Evolutionary conservation across 1,140 invertebrate genomes (phyloP), one percentile per base, ranked within the genome.

Genomic region (Tenebrio molitor): DNA sequence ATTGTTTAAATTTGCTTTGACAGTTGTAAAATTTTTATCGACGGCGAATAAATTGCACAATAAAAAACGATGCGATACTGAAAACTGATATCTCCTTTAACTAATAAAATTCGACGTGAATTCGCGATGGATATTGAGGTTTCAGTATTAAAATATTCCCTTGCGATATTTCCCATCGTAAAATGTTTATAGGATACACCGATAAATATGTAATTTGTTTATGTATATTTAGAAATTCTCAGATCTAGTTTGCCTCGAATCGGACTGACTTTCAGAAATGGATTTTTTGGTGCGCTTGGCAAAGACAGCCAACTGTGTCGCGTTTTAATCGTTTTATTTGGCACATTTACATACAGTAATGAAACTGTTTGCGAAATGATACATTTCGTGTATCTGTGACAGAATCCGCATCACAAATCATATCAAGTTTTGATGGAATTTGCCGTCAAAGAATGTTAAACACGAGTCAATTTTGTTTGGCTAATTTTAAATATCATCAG

Each of bases 291-390:
- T 3, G 10, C 29, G 7, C 29, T 58, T 58, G 50, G 50, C 50
- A 58, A 58, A 29, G 50, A 58, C 50, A 25, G 25, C 21, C 10
- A 12, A 29, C 12, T 46, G 50, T 12, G 4, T 33, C n/a, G 15
- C 14, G 16, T 21, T 53, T 21, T 19, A 58, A 58, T 29, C 7
- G 21, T 58, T 58, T 58, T 58, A 29, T 58, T 58, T 23, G 7
- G 0, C 50, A 14, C 29, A 58, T 58, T 58, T 58, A 58, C 50
- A 58, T 58, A 58, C 50, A 58, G 50, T 58, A 58, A 58, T 58
- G 50, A 58, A 58, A 58, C 50, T 58, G 50, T 58, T 58, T 58
- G 50, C 25, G 50, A 29, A 58, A 29, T 58, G 50, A 58, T 58
- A 25, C 23, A 58, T 29, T 58, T 14, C 23, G n/a, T 29, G 50